Evolutionary conservation across 2,797 vertebrate species (phyloP), one percentile per base, ranked within the genome.

Genomic region (Crypturellus tataupa): DNA sequence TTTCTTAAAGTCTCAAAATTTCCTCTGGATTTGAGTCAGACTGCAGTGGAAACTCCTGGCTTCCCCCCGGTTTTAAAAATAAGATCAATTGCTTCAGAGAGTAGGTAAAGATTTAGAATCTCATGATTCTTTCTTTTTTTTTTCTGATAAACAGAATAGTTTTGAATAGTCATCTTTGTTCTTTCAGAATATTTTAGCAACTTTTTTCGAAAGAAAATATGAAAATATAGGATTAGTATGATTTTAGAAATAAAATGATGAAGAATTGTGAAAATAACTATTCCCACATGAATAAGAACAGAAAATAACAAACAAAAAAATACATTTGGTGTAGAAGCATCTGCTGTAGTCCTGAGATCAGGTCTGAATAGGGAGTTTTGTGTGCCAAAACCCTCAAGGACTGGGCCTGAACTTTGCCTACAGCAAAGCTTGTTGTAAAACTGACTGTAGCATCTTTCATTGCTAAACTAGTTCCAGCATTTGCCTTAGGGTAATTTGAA

Each of bases 401-500:
- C 37, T 39, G 37, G 37, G 9, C 37, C 37, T 39, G 37, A 39
- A 82, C 23, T 80, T 89, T 82, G 44, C 60, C 86, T 85, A 62
- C 55, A 80, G 78, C 62, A 87, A 90, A 92, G 85, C 78, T 87
- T 80, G 42, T 71, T 0, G 0, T 80, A 85, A 88, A 94, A 76
- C 55, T 72, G 85, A 91, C 46, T 68, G 4, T 51, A 82, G 76
- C 46, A 76, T 44, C 15, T 3, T 88, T 79, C 93, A 29, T 86
- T 58, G 53, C 44, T 90, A 72, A 59, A 49, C 63, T n/a, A 59
- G 80, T 86, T 94, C 71, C 78, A 70, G 47, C 82, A 89, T 82
- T 85, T 85, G 81, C 76, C 58, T 69, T 76, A 68, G 80, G 72
- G 58, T 69, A 80, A 91, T 73, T 62, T 56, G 67, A 90, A 72